Conservation (phyloP, 1,140 invertebrate species). For the Adoxophyes honmai region DNA sequence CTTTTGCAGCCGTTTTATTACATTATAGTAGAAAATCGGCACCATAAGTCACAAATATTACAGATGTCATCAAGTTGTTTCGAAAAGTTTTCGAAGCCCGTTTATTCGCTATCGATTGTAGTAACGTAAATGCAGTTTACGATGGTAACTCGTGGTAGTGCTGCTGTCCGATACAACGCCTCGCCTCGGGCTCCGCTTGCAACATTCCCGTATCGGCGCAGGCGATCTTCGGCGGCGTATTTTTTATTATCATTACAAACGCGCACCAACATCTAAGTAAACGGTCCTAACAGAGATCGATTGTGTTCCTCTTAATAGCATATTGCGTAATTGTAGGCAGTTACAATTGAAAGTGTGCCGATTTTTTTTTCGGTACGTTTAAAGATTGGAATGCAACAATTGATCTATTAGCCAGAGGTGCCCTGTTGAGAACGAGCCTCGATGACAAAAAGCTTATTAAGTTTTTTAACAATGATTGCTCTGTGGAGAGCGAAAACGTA, state of each 20-base stretch:
- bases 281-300: constrained; percentile 42
- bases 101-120: no score
- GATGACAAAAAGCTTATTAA: constrained; percentile 16
- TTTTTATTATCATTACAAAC: constrained; percentile 35
- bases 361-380: constrained; percentile 22
- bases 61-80: no score
- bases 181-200: constrained; percentile 35
- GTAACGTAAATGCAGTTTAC: no score
- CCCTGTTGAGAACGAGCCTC: constrained; percentile 4
- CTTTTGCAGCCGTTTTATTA: no score
- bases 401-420: constrained; percentile 9
- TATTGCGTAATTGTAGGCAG: constrained; percentile 44
- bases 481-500: constrained; percentile 9
- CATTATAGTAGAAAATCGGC: no score
- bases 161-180: constrained; percentile 25
- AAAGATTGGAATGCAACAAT: constrained; percentile 12
- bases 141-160: constrained; percentile 31
- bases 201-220: constrained; percentile 29
- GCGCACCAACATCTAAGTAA: constrained; percentile 46
- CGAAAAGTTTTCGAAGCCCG: no score
- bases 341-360: constrained; percentile 40
- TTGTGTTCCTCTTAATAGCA: constrained; percentile 57
- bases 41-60: no score
- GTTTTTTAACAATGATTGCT: constrained; percentile 15
- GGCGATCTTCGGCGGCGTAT: constrained; percentile 28